Base-by-base conservation (phyloP, 1,140 invertebrate genomes). In the Coptotermes formosanus region DNA sequence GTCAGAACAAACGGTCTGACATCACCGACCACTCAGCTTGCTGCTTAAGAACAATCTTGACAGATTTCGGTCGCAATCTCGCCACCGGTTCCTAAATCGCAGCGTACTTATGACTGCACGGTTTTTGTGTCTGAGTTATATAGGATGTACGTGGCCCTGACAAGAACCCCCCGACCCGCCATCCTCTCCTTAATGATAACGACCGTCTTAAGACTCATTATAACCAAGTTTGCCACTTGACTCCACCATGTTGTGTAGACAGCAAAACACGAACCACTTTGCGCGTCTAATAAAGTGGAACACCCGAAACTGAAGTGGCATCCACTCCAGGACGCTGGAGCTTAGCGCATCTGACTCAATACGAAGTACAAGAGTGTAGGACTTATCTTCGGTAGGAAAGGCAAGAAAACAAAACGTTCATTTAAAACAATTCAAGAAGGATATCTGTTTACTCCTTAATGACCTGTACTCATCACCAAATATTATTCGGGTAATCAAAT, bases 171-270 rank as follows among this genome's bases (percentile, higher is more conserved):
- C 64, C n/a, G 25, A 8, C n/a, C 64, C 64, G 0, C 25, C 64
- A 25, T 30, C 14, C n/a, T n/a, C 64, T n/a, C 64, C 25, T 75
- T 75, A 75, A 75, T 75, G 64, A 75, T 75, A 75, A 75, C 14
- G 64, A 75, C 64, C 64, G 25, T 75, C 64, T 75, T 75, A 75
- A 75, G 64, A 75, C 64, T 75, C 64, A 75, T 75, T 75, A 75
- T 75, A 30, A n/a, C 25, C 64, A 75, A 75, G 59, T 64, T 64
- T 64, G 59, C 59, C 59, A 64, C 64, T 75, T 75, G 64, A 75
- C 64, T n/a, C 64, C 64, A 25, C 64, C 64, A 75, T 75, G 64
- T 75, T 30, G 25, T 30, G 64, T 1, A 75, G 64, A 75, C 6
- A 25, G 16, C 25, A 75, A 30, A 75, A 75, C 25, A 75, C n/a